Base-by-base conservation (phyloP, 2,888 invertebrate genomes). In the Drosophila incognita region DNA sequence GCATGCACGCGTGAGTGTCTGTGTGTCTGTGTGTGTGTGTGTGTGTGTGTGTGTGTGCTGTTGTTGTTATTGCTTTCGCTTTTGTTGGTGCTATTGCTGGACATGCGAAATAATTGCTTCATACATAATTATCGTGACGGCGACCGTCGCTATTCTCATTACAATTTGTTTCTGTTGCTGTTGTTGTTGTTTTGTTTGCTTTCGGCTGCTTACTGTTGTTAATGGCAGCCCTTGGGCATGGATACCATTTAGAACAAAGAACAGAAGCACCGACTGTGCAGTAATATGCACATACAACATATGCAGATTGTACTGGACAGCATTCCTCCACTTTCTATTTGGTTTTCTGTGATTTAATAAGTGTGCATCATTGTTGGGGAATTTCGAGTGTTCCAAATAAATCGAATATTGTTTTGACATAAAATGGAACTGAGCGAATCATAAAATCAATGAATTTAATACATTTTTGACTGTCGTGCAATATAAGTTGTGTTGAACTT, bases 91-190 rank as follows among this genome's bases (percentile, higher is more conserved):
- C 64, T 79, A 76, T 70, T 83, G 81, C 67, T 82, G 86, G 84
- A 89, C 87, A 87, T 63, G 81, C 71, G 82, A 86, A 87, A 89
- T 86, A 86, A 86, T 86, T 86, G 86, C 87, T 89, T 84, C 82
- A 89, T 86, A 87, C 86, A 89, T 89, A 86, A 86, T 86, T 86
- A 86, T 86, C 82, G 74, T 69, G 68, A 74, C 56, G 35, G 57
- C 74, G 61, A 49, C 31, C 53, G 40, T 31, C 57, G 73, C 59
- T 52, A 35, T 63, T 59, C 60, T 60, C 61, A 36, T 54, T 67
- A 67, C 67, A 31, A 49, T 63, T 29, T 57, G 33, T 66, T 71
- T 29, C 51, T 58, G 51, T 51, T 65, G 56, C 53, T 24, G 13
- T 48, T 51, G 59, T 8, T 66, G 21, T 33, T 49, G 21, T 6